A percentile compares a stretch with the other conserved stretches of the same genome.
Conservation (phyloP, 2,888 invertebrate species). For the Morpho helenor region DNA sequence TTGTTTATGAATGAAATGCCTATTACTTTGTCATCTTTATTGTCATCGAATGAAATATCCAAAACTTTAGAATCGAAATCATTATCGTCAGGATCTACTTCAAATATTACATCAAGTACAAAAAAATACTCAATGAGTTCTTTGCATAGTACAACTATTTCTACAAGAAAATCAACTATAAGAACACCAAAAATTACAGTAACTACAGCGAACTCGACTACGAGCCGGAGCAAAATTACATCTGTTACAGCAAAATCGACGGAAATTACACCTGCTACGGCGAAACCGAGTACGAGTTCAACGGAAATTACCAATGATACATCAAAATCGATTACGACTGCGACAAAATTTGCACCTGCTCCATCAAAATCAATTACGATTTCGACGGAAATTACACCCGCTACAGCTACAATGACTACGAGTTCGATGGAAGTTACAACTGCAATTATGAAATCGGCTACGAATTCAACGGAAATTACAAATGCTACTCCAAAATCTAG, state of each 20-base stretch:
- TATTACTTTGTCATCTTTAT: too few relatives aligned
- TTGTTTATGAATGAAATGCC: too few relatives aligned
- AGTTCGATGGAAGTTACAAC: neutral
- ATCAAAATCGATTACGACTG: neutral
- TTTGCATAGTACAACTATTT: neutral
- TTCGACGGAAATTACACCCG: neutral
- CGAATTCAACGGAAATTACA: conserved; percentile 1
- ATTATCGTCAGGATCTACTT: too few relatives aligned
- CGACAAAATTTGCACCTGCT: conserved; percentile 1
- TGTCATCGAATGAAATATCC: too few relatives aligned
- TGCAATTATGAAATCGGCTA: neutral
- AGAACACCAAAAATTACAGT: neutral
- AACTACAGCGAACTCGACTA: neutral
- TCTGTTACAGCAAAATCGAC: neutral
- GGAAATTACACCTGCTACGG: neutral
- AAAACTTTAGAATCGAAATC: too few relatives aligned
- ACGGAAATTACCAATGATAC: neutral
- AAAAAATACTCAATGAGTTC: too few relatives aligned
- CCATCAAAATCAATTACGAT: neutral
- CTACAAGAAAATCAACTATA: neutral
- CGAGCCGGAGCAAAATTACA: neutral
- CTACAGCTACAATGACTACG: conserved; percentile 2
- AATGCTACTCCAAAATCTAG: conserved; percentile 2
- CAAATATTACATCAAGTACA: too few relatives aligned
- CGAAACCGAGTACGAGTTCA: neutral